Evolutionary conservation across 1,140 invertebrate species (phyloP).

Genomic region (Drosophila grimshawi): DNA sequence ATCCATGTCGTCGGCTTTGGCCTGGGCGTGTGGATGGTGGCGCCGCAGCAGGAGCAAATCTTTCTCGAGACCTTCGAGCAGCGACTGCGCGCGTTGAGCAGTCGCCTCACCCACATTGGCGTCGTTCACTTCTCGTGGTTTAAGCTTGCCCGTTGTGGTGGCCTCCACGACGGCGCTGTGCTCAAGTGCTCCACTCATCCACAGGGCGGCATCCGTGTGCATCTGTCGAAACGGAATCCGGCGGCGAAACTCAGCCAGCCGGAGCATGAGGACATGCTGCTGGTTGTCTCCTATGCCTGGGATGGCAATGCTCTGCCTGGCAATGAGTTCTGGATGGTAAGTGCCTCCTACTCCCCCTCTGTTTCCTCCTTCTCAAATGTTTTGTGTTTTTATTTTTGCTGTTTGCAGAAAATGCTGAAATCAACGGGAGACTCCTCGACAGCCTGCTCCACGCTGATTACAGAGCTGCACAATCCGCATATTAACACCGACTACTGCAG

Average conservation of each 20-base stretch:
- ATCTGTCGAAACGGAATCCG: slow-evolving; percentile 76
- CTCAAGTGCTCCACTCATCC: slow-evolving; percentile 59
- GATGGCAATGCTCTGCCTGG: slow-evolving; percentile 89
- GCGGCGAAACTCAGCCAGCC: slow-evolving; percentile 48
- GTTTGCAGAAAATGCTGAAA: slow-evolving; percentile 67
- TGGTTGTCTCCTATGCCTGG: slow-evolving; percentile 89
- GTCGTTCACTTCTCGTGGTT: slow-evolving; percentile 83
- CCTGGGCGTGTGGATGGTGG: slow-evolving; percentile 77
- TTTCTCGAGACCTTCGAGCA: slow-evolving; percentile 80
- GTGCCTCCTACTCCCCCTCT: neutral
- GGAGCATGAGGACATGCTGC: slow-evolving; percentile 53
- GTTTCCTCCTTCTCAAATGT: too few species aligned
- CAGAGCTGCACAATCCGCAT: slow-evolving; percentile 86
- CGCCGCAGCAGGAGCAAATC: slow-evolving; percentile 74
- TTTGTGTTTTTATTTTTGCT: slow-evolving; percentile 1
- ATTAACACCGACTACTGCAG: slow-evolving; percentile 85
- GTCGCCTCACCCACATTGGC: slow-evolving; percentile 56
- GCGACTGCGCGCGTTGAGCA: slow-evolving; percentile 63
- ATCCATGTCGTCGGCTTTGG: slow-evolving; percentile 81
- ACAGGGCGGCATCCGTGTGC: slow-evolving; percentile 59
- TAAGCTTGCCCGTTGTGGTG: slow-evolving; percentile 43
- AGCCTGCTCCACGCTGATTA: slow-evolving; percentile 86
- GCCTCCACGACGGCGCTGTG: slow-evolving; percentile 53
- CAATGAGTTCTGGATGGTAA: slow-evolving; percentile 86
- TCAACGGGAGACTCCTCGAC: slow-evolving; percentile 88